Evolutionary conservation across 2,888 invertebrate species (phyloP), one percentile per base, ranked within the genome.

Genomic region (Nebria brevicollis): DNA sequence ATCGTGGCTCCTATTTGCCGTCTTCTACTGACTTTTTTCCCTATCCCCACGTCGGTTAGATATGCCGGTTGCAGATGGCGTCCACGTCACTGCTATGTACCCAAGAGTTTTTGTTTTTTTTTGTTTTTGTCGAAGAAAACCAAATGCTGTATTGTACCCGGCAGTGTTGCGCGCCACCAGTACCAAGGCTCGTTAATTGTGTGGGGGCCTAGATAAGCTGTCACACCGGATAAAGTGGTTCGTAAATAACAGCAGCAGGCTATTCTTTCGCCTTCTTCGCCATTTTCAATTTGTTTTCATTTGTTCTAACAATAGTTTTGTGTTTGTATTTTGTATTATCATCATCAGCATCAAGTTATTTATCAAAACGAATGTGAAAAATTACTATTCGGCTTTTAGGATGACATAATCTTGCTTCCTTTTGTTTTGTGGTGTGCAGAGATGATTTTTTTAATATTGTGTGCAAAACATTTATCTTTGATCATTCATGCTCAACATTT

Each of bases 41-140:
- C 70, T 26, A 11, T 25, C 70, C 11, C 15, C 68, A 26, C 25
- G 34, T 70, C 70, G 34, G 26, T 26, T 70, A 13, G 70, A 70
- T 70, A 70, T 70, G 70, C 70, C 70, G n/a, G 70, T 20, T 70
- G 34, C 70, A 70, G 70, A 70, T 70, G 70, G 70, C 70, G 70
- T 34, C 70, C 34, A 34, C 34, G 70, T 70, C 70, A 25, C 70
- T 70, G n/a, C 34, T 70, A 25, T 26, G 70, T 70, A 70, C 25
- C 7, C 25, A 70, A 70, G 70, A 70, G 70, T 70, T 70, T 70
- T 25, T 20, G 70, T 70, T 20, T 70, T 70, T 26, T 68, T 54
- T 54, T 54, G 7, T 54, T 54, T 54, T 54, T 54, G 54, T 54
- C 54, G 13, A 54, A 54, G 70, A 70, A 70, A 70, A 26, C 70